Conservation (phyloP, 2,888 invertebrate species). For the Perithous albicinctus region DNA sequence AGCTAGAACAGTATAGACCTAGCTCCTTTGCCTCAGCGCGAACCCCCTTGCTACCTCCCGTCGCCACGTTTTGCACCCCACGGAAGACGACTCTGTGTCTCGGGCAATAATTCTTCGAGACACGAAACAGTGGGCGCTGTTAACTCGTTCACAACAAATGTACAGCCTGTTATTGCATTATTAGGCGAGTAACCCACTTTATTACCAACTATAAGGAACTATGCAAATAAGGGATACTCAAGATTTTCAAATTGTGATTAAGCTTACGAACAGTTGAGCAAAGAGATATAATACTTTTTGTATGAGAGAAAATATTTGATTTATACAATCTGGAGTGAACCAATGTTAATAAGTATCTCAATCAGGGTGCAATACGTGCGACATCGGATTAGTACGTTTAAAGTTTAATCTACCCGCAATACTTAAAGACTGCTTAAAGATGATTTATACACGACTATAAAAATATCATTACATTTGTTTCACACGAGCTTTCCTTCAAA, state of each 20-base stretch:
- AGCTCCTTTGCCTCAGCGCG: conserved; percentile 36
- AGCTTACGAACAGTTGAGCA: background rate
- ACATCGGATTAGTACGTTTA: no score
- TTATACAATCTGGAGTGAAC: no score
- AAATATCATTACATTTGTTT: no score
- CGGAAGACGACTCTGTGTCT: conserved; percentile 63
- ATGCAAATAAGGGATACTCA: background rate
- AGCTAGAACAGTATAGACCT: conserved; percentile 63
- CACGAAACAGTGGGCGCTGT: conserved; percentile 58
- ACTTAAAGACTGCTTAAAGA: no score
- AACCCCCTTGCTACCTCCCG: conserved; percentile 31
- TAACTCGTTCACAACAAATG: conserved; percentile 63
- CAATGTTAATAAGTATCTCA: no score
- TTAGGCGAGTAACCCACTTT: conserved; percentile 1
- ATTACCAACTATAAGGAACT: background rate
- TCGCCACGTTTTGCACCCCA: conserved; percentile 39
- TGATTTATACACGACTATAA: no score
- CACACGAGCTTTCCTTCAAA: no score
- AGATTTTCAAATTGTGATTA: background rate
- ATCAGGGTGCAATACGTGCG: no score
- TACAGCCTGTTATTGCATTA: conserved; percentile 62
- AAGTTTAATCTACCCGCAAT: no score
- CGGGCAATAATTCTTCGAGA: conserved; percentile 64
- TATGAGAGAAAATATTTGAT: no score
- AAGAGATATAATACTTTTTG: no score